phyloP scores from a whole-genome alignment of 2,113 vertebrate species.

The Dromaius novaehollandiae region DNA sequence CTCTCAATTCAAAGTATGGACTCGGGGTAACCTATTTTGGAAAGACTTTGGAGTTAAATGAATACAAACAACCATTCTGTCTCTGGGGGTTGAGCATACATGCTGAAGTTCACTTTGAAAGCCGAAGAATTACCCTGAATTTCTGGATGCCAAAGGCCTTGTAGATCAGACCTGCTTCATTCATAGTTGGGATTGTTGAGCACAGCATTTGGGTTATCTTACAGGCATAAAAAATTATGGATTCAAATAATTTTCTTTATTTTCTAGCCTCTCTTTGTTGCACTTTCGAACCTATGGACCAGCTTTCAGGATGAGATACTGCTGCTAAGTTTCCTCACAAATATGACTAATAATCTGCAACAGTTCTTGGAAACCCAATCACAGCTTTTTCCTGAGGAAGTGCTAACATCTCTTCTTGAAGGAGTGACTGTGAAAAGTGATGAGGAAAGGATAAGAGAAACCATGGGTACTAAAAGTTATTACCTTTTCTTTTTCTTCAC shows the following conservation, averaged over 20 bases:
- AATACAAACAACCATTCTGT: neutral
- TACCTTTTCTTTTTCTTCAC: neutral
- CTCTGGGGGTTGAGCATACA: neutral
- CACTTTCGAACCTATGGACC: constrained; percentile 83
- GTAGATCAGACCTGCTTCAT: neutral
- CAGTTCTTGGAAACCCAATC: constrained; percentile 79
- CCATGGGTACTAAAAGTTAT: constrained; percentile 75
- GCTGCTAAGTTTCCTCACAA: constrained; percentile 81
- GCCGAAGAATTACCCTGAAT: neutral
- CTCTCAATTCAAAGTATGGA: neutral
- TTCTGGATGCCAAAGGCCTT: neutral
- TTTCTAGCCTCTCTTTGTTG: constrained; percentile 86
- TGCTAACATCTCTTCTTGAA: constrained; percentile 77
- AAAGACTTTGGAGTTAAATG: neutral
- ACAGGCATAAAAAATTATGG: neutral
- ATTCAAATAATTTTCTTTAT: neutral
- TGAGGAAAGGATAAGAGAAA: constrained; percentile 77
- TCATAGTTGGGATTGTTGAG: neutral
- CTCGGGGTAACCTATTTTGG: neutral
- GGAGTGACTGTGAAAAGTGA: constrained; percentile 84
- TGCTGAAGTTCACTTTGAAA: neutral
- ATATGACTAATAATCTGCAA: constrained; percentile 77
- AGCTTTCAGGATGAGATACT: constrained; percentile 86
- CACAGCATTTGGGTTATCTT: neutral
- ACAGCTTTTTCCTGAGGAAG: constrained; percentile 74